phyloP scores from a whole-genome alignment of 2,113 vertebrate species.

The Cyanoderma ruficeps region DNA sequence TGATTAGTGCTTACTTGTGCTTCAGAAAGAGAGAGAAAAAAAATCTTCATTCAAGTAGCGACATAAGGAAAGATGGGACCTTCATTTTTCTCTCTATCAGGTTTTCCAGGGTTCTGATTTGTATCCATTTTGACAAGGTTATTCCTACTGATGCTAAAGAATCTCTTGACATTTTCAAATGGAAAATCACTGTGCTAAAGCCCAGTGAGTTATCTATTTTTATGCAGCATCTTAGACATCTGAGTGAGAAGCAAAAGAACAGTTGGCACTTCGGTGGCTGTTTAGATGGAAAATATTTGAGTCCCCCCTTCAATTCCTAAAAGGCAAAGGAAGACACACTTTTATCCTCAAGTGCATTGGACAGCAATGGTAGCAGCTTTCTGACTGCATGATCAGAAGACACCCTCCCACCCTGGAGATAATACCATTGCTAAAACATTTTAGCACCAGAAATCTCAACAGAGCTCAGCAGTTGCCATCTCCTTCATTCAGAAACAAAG shows the following conservation, averaged over 20 bases:
- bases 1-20: not conserved
- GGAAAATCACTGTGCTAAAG: not conserved
- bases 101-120: not conserved
- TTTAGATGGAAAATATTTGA: not conserved
- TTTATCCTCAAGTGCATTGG: not conserved
- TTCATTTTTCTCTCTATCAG: not conserved
- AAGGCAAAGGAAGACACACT: not conserved
- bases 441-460: not conserved
- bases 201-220: not conserved
- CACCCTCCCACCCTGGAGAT: not conserved
- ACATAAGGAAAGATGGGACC: not conserved
- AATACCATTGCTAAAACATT: not conserved
- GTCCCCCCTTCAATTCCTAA: not conserved
- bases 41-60: not conserved
- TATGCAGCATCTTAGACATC: not conserved
- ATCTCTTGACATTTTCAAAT: slow-evolving; percentile 21
- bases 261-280: not conserved
- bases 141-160: not conserved
- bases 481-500: not conserved
- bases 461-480: not conserved
- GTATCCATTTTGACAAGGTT: not conserved
- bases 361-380: not conserved
- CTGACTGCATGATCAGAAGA: not conserved
- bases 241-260: not conserved
- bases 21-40: not conserved